phyloP scores from a whole-genome alignment of 2,888 invertebrate genomes.

The Strigamia transsilvanica region DNA sequence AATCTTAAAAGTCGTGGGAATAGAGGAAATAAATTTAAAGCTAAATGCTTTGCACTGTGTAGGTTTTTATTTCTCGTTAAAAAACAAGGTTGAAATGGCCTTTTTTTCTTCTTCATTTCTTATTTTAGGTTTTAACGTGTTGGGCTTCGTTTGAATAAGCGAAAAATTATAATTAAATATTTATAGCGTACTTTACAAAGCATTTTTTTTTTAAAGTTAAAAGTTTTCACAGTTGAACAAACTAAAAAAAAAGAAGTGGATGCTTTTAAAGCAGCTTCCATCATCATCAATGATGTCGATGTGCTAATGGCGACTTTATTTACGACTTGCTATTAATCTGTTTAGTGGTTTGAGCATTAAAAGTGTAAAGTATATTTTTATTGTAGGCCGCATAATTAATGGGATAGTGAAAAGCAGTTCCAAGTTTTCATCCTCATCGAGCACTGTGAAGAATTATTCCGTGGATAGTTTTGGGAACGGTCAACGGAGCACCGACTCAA shows the following conservation, averaged over 20 bases:
- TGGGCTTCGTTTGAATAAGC: slow-evolving; percentile 13
- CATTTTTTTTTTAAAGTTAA: slow-evolving; percentile 17
- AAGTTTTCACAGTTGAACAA: slow-evolving; percentile 44
- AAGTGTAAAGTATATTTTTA: slow-evolving; percentile 43
- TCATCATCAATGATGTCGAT: slow-evolving; percentile 40
- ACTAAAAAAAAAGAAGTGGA: slow-evolving; percentile 9
- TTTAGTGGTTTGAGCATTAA: slow-evolving; percentile 39
- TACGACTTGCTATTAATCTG: slow-evolving; percentile 47
- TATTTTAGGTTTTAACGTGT: background rate
- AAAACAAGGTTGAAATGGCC: background rate
- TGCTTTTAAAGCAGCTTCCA: slow-evolving; percentile 30
- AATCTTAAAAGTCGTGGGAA: background rate
- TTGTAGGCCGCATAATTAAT: slow-evolving; percentile 53
- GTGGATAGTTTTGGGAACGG: slow-evolving; percentile 52
- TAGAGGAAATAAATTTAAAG: background rate
- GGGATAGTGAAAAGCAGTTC: slow-evolving; percentile 54
- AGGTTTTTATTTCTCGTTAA: background rate
- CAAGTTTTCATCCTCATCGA: slow-evolving; percentile 53
- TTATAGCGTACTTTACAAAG: slow-evolving; percentile 28
- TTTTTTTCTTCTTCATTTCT: background rate
- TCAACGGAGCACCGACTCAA: slow-evolving; percentile 51
- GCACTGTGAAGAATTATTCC: slow-evolving; percentile 53
- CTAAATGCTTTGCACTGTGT: background rate
- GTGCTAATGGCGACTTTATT: slow-evolving; percentile 44
- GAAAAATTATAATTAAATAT: slow-evolving; percentile 44